These are phyloP conservation scores for Trissolcus brochymenae DNA, from an alignment of 2,888 invertebrate species.

Conservation along the genomic window DNA sequence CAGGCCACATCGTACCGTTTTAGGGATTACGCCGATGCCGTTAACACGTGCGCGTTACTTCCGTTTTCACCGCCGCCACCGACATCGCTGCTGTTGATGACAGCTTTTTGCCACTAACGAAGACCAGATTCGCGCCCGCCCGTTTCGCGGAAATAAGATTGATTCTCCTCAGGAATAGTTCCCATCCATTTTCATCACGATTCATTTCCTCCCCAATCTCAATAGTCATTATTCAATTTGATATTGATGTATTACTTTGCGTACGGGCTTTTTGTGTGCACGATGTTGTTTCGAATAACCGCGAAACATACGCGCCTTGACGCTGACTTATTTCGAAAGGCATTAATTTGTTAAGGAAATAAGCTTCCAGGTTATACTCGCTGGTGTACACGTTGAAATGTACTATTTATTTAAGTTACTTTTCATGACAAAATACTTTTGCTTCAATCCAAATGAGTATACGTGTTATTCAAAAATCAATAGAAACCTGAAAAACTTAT, in stretches of 20 bases:
- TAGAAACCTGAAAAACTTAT: too few species aligned
- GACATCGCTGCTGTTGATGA: constrained; percentile 35
- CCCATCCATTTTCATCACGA: constrained; percentile 54
- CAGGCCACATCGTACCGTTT: constrained; percentile 25
- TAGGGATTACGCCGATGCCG: constrained; percentile 39
- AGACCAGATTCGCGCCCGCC: constrained; percentile 37
- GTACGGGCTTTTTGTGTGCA: constrained; percentile 26
- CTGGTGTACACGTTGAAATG: too few species aligned
- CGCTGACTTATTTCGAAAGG: constrained; percentile 2
- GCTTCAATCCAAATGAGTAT: too few species aligned
- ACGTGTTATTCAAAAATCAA: too few species aligned
- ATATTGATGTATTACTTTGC: constrained; percentile 49
- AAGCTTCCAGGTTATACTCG: neutral
- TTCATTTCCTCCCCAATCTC: constrained; percentile 48
- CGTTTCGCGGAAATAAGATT: constrained; percentile 56
- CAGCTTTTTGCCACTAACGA: constrained; percentile 55
- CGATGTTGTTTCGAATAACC: neutral
- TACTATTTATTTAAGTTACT: too few species aligned
- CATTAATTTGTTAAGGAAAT: constrained; percentile 13
- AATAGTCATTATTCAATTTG: constrained; percentile 55
- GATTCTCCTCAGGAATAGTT: constrained; percentile 48
- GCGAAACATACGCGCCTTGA: neutral
- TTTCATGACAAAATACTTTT: too few species aligned
- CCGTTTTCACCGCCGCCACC: constrained; percentile 21
- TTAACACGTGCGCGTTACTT: constrained; percentile 50